Percentiles rank a stretch among this genome's conserved stretches.
phyloP scores from a whole-genome alignment of 2,888 invertebrate species.

The Caradrina kadenii region DNA sequence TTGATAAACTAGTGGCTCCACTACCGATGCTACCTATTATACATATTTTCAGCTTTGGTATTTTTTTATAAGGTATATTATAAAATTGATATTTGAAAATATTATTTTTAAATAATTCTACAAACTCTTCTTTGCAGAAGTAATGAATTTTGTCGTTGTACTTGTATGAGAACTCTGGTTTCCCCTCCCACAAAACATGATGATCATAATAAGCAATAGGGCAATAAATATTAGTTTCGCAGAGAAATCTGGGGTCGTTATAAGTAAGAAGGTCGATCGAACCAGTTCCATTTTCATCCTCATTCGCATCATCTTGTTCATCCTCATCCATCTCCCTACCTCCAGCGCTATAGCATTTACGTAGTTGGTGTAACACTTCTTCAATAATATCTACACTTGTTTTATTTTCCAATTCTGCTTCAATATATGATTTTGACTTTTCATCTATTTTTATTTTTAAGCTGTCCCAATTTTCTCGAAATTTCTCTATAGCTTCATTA shows the following conservation, averaged over 20 bases:
- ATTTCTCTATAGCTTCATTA: constrained; percentile 77
- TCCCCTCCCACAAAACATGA: constrained; percentile 91
- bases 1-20: constrained; percentile 89
- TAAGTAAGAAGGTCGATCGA: constrained; percentile 72
- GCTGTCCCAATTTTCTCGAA: constrained; percentile 80
- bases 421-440: constrained; percentile 77
- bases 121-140: constrained; percentile 86
- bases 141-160: constrained; percentile 90
- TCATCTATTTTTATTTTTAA: constrained; percentile 86
- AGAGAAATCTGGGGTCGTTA: constrained; percentile 82
- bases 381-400: constrained; percentile 80
- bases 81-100: constrained; percentile 86
- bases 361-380: constrained; percentile 79
- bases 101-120: constrained; percentile 86
- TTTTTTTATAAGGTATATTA: constrained; percentile 79
- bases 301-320: constrained; percentile 71
- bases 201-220: constrained; percentile 90
- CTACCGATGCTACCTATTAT: constrained; percentile 89
- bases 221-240: constrained; percentile 91
- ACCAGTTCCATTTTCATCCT: constrained; percentile 70
- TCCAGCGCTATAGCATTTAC: constrained; percentile 77
- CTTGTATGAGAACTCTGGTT: constrained; percentile 86
- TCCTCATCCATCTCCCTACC: constrained; percentile 72
- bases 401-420: constrained; percentile 86
- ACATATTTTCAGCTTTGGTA: constrained; percentile 90